Evolutionary conservation across 2,888 invertebrate species (phyloP).

Genomic region (Lochmaea capreae): DNA sequence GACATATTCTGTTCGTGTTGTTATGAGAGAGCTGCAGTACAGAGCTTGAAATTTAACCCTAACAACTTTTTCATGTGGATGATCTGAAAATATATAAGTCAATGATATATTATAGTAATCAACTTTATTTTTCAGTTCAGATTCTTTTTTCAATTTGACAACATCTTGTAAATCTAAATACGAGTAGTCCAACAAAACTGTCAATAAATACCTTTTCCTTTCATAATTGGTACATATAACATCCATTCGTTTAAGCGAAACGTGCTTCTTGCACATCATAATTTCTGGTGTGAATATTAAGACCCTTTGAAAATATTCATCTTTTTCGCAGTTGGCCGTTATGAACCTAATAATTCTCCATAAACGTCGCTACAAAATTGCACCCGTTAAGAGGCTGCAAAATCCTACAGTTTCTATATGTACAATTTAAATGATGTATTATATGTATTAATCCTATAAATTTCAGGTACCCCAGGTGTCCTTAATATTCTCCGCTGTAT

Average conservation of each 20-base stretch:
- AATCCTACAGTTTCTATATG: slow-evolving; percentile 30
- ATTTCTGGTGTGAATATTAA: neutral
- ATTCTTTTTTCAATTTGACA: too few species aligned
- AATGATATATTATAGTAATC: too few species aligned
- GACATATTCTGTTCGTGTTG: slow-evolving; percentile 4
- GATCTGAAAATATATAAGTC: too few species aligned
- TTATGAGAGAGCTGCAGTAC: slow-evolving; percentile 6
- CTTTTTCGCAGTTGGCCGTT: slow-evolving; percentile 11
- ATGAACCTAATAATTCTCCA: slow-evolving; percentile 32
- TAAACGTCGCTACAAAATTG: slow-evolving; percentile 31
- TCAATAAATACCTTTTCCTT: too few species aligned
- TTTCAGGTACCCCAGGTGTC: slow-evolving; percentile 33
- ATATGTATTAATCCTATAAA: slow-evolving; percentile 35
- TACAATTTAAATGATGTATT: slow-evolving; percentile 36
- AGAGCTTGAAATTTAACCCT: neutral
- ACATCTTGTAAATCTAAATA: too few species aligned
- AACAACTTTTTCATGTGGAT: too few species aligned
- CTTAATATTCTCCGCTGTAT: slow-evolving; percentile 31
- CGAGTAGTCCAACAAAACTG: too few species aligned
- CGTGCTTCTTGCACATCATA: neutral
- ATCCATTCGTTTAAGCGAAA: too few species aligned
- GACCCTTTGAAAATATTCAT: neutral
- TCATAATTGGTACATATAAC: too few species aligned
- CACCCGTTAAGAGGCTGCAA: slow-evolving; percentile 27
- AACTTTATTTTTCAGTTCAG: too few species aligned